Base-by-base conservation (phyloP, 35 echinoderm and acorn worm species). In the Ptychodera flava region DNA sequence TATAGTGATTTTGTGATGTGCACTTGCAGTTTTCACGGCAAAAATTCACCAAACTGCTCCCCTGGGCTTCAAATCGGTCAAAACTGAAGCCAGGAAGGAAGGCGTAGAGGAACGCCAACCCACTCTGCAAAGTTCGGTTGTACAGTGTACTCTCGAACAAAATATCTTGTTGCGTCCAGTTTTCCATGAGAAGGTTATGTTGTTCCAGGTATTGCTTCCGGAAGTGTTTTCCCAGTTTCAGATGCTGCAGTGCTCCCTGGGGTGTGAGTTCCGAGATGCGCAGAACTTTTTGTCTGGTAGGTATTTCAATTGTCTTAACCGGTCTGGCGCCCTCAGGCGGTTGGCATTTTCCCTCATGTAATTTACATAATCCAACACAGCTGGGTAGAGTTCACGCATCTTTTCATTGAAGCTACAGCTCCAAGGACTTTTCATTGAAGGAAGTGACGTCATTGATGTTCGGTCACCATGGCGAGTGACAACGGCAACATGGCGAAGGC, bases 391-490 rank as follows among this genome's bases (percentile, higher is more conserved):
- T 64, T 6, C 45, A 6, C 6, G 22, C 45, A 64, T 64, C 22
- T 64, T 64, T 64, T 64, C 35, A 16, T 85, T 34, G 1, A 92
- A 77, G 53, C 88, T 77, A 31, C 91, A 92, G 36, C 89, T 88
- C 86, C 87, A 92, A n/a, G 45, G 22, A 12, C 6, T 6, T 64
- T 64, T 64, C 22, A 88, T 37, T 36, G 33, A 29, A 76, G 16
- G 32, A 0, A 92, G 32, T 28, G 84, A 31, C 30, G 33, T 34
- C 76, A 92, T 88, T 0, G 91, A 83, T 31, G 91, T 92, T 28
- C 91, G 81, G 78, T 92, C 91, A 16, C 91, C 91, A 81, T 92
- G 91, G 27, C 91, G 91, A 30, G 78, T 37, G 29, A 92, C 36
- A 33, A 88, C 77, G 34, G 88, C 76, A 22, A 85, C 91, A 34